phyloP scores from a whole-genome alignment of 2,888 invertebrate genomes.

The Chymomyza fuscimana region DNA sequence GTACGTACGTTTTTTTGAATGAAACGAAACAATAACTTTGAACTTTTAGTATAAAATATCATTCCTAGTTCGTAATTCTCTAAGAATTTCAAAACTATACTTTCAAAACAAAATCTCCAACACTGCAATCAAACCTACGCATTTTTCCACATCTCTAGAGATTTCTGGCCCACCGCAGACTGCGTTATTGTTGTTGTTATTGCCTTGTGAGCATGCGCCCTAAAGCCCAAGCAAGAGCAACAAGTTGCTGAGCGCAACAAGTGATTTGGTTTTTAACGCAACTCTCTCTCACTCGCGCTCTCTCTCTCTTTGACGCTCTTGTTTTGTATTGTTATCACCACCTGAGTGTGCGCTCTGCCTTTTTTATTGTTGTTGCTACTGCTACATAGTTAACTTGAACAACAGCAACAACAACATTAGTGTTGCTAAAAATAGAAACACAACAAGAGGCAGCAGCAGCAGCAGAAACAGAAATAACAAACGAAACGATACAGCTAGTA shows the following conservation, averaged over 20 bases:
- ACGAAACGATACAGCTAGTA: not conserved
- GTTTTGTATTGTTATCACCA: conserved; percentile 57
- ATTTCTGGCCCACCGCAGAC: too few relatives aligned
- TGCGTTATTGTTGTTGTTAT: not conserved
- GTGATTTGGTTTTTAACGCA: conserved; percentile 28
- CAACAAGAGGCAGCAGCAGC: conserved; percentile 52
- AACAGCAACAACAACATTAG: conserved; percentile 48
- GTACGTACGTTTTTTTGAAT: too few relatives aligned
- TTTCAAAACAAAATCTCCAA: too few relatives aligned
- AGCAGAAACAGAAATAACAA: conserved; percentile 46
- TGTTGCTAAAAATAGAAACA: conserved; percentile 62
- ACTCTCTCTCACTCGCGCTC: conserved; percentile 14
- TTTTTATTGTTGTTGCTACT: conserved; percentile 34
- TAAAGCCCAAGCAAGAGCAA: conserved; percentile 19
- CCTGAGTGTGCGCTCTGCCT: conserved; percentile 49
- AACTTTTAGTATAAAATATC: too few relatives aligned
- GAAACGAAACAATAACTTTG: too few relatives aligned
- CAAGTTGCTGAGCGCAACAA: conserved; percentile 44
- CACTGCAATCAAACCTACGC: too few relatives aligned
- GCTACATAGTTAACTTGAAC: conserved; percentile 66
- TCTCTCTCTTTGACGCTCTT: conserved; percentile 23
- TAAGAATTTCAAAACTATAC: too few relatives aligned
- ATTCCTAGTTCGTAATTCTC: too few relatives aligned
- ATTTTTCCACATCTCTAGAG: too few relatives aligned
- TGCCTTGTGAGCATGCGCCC: not conserved